Percentiles rank a stretch among this genome's conserved stretches.
Conservation (phyloP, 2,113 vertebrate species). For the Sprattus sprattus region DNA sequence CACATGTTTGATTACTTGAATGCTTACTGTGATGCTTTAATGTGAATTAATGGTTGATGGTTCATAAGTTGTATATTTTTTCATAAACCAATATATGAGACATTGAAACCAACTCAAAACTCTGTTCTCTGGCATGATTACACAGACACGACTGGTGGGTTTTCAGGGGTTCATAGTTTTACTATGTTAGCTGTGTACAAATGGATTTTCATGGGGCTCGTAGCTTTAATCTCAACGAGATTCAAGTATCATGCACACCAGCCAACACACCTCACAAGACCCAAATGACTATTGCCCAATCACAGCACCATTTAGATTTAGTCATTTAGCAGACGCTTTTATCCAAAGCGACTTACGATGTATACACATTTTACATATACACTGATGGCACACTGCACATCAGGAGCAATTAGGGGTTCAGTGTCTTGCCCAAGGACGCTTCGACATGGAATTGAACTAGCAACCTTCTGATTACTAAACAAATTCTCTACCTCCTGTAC, state of each 20-base stretch:
- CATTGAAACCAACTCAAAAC: constrained; percentile 52
- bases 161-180: background rate
- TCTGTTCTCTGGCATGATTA: background rate
- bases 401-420: too few relatives aligned
- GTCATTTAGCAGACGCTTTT: too few relatives aligned
- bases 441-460: too few relatives aligned
- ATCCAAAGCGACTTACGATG: too few relatives aligned
- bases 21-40: constrained; percentile 62
- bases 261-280: background rate
- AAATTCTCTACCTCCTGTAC: too few relatives aligned
- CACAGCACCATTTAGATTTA: too few relatives aligned
- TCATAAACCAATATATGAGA: constrained; percentile 68
- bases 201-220: background rate
- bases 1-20: constrained; percentile 30
- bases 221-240: background rate
- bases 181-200: background rate
- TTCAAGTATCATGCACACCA: background rate
- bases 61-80: constrained; percentile 66
- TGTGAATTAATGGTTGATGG: constrained; percentile 58
- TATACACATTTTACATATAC: too few relatives aligned
- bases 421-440: too few relatives aligned
- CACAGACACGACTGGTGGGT: background rate
- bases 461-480: too few relatives aligned
- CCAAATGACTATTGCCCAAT: background rate
- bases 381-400: too few relatives aligned